Evolutionary conservation across 2,797 vertebrate genomes (phyloP), one percentile per base, ranked within the genome.

Genomic region (Epinephelus awoara): DNA sequence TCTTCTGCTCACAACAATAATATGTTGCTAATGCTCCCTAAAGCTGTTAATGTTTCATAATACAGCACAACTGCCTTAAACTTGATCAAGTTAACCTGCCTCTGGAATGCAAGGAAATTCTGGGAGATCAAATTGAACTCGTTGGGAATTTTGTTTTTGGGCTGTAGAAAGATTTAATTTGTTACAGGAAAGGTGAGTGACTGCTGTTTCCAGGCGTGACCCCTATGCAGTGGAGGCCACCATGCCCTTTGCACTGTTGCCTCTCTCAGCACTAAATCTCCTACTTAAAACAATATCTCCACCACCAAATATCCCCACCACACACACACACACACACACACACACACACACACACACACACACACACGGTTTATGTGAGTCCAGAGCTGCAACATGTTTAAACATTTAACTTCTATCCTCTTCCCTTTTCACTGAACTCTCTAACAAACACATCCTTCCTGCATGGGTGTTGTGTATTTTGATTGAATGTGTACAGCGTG

Each of bases 391-490:
- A 67, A 55, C 77, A 81, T 72, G 47, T 86, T 74, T 68, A 18
- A 84, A 40, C 49, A 0, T 73, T 85, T 81, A 59, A 63, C 80
- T 65, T 81, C 67, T 68, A 44, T 75, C 51, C 55, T 71, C 47
- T 75, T 80, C 55, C 55, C 62, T 29, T 71, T 27, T 72, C 54
- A 44, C 42, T 75, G 67, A 87, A 70, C 67, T 67, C 67, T 75
- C 57, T n/a, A 47, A 67, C 81, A 85, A 86, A 87, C 79, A 64
- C 81, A 34, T 84, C 78, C 77, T 86, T 89, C 85, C 86, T 85
- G 72, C 29, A 51, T 52, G 51, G 15, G 51, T 79, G 58, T 62
- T 82, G 78, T 78, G 71, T 89, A 46, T 88, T 89, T 82, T 51
- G 38, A 67, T 65, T 67, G 49, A 17, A 19, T 66, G 74, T 52